phyloP scores from a whole-genome alignment of 2,888 invertebrate genomes.

The Drosophila conformis region DNA sequence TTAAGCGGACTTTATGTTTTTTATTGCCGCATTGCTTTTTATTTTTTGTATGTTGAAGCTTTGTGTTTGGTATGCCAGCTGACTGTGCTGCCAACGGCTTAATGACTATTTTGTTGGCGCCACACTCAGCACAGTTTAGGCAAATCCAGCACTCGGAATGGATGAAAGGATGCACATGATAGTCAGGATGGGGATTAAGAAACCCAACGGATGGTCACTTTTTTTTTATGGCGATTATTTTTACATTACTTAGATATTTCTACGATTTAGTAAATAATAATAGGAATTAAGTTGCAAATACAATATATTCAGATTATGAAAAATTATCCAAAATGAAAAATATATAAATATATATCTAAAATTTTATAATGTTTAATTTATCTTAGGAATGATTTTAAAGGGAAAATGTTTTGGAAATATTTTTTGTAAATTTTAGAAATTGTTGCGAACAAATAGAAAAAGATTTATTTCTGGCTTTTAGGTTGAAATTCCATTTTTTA shows the following conservation, averaged over 20 bases:
- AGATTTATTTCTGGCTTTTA: not conserved
- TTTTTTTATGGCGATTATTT: not conserved
- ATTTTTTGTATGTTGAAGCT: conserved; percentile 7
- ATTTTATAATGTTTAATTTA: not conserved
- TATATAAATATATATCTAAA: not conserved
- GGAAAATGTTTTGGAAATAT: not conserved
- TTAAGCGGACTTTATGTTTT: conserved; percentile 10
- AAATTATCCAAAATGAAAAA: not conserved
- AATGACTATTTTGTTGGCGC: conserved; percentile 70
- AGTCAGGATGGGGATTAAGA: conserved; percentile 17
- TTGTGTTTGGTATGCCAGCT: conserved; percentile 17
- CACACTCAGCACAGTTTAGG: conserved; percentile 27
- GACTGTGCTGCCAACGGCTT: conserved; percentile 54
- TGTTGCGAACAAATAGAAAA: not conserved
- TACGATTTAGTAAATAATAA: not conserved
- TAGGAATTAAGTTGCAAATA: not conserved
- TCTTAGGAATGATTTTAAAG: not conserved
- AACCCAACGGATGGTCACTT: not conserved
- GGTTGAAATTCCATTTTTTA: not conserved
- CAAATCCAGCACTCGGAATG: conserved; percentile 3
- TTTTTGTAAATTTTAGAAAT: not conserved
- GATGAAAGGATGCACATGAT: conserved; percentile 20
- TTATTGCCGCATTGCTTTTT: not conserved
- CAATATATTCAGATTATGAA: not conserved
- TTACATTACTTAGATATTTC: not conserved